Evolutionary conservation across 1,140 invertebrate species (phyloP), one percentile per base, ranked within the genome.

Genomic region (Magallana angulata): DNA sequence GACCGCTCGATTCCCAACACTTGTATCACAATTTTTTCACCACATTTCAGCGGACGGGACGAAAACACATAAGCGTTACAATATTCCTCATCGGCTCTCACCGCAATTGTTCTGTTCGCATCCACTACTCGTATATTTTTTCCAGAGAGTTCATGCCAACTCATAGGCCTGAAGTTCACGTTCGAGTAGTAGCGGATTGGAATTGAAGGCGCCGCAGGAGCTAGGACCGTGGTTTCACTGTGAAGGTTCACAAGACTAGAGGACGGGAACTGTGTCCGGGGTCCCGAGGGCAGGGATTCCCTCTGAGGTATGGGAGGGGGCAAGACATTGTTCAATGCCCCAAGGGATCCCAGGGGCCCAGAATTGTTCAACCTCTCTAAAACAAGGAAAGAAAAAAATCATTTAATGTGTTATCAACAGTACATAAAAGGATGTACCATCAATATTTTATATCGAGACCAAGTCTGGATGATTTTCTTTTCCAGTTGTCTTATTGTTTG

Each of bases 61-160:
- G 98, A 98, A 93, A 99, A 99, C 0, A 99, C 97, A 94, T 99
- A 99, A 1, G 98, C 98, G 94, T 99, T 98, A 92, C 97, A 98
- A 94, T 98, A 99, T 93, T 99, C 98, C 0, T 97, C 97, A 89
- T 97, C 96, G 3, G 96, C 96, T 85, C 98, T 96, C 1, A 97
- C 96, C 0, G 98, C 98, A 0, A 98, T 96, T 57, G 96, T 97
- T 82, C 97, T 92, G 84, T 94, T 93, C 48, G 90, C 18, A 8
- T 91, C 60, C 7, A 97, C 97, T 87, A 98, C 96, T n/a, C 96
- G 95, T 68, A 98, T 97, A 94, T 99, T 98, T 80, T 97, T 96
- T 1, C 98, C 98, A 90, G 96, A 96, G 0, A 97, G 97, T 80
- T 97, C 95, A 93, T 92, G 95, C 92, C 94, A 93, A 30, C 87